Evolutionary conservation across 2,113 vertebrate species (phyloP), one percentile per base, ranked within the genome.

Genomic region (Planiliza haematocheilus): DNA sequence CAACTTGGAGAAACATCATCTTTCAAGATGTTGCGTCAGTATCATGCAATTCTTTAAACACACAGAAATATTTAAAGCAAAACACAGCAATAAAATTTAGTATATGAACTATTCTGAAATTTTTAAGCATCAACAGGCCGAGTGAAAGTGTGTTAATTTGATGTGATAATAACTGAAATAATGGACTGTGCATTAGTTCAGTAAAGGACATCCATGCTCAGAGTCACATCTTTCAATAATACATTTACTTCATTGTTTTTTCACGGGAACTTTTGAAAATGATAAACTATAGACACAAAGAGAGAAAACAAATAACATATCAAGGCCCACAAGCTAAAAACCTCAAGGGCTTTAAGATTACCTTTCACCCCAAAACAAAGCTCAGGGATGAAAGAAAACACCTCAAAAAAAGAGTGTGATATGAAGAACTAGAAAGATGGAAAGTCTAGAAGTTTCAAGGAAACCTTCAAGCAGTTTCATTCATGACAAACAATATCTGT

Each of bases 21-120:
- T 93, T 93, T 91, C 91, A 88, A 87, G 62, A 60, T 72, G 65
- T 92, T 93, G 88, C 91, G 69, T 93, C 89, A 92, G 78, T 36
- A 82, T 84, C 60, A 70, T 63, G 70, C 65, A 72, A 69, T 77
- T 84, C 85, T 84, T 80, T 79, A 82, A 89, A 88, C 81, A 92
- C 38, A 82, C 73, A 87, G 84, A 90, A 86, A 90, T 87, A 89
- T 91, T 91, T 73, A 87, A 77, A 76, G 37, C 39, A 83, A 60
- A 81, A 80, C 60, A 86, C 79, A 73, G 52, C 39, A 64, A 83
- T 42, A 30, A 59, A 66, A 50, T 38, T 56, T 64, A 43, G n/a
- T 45, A 41, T 60, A 17, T 65, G 45, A 77, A 71, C 42, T 60
- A 60, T 66, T 82, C 62, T 43, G 51, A 78, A 59, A 69, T 34